phyloP scores from a whole-genome alignment of 2,797 vertebrate species.

The Lophotriccus pileatus region DNA sequence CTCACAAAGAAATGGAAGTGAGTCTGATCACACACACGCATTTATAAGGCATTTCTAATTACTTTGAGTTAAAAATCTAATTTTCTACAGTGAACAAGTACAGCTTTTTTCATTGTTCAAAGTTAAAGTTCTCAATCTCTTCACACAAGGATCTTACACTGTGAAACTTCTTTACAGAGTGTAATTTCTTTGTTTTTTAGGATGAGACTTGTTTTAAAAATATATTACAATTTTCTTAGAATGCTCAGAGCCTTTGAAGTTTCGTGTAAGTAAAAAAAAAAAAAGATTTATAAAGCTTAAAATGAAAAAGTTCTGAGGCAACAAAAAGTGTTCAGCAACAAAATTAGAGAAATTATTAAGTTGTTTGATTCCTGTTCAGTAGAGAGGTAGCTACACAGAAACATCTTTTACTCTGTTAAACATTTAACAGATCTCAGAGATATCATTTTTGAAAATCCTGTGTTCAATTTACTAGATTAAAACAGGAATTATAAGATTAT shows the following conservation, averaged over 20 bases:
- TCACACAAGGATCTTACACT: background rate
- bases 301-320: background rate
- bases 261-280: background rate
- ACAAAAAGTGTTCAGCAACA: background rate
- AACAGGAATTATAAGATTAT: background rate
- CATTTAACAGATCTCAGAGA: background rate
- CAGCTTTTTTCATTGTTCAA: background rate
- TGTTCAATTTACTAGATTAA: background rate
- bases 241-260: background rate
- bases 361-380: background rate
- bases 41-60: background rate
- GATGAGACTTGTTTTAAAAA: background rate
- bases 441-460: background rate
- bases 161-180: background rate
- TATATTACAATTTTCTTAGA: background rate
- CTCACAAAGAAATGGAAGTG: background rate
- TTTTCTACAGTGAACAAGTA: background rate
- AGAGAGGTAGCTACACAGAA: background rate
- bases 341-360: background rate
- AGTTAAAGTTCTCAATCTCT: background rate
- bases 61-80: background rate
- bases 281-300: background rate
- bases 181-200: background rate
- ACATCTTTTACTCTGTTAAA: background rate
- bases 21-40: background rate